phyloP scores from a whole-genome alignment of 2,113 vertebrate genomes.

The Corythornis cristatus region DNA sequence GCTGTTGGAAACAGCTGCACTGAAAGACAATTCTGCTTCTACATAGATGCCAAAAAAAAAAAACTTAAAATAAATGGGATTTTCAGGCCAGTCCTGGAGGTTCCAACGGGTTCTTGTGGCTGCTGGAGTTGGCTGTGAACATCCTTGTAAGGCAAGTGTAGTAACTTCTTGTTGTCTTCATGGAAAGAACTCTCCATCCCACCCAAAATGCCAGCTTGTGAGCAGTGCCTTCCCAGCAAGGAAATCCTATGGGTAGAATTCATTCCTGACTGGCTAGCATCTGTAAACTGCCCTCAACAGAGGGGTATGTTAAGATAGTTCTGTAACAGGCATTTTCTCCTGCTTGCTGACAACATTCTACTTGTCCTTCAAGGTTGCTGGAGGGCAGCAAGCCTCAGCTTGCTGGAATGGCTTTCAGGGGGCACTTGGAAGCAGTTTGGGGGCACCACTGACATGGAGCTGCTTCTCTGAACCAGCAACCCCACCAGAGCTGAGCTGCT shows the following conservation, averaged over 20 bases:
- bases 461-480: background rate
- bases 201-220: background rate
- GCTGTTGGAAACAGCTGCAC: background rate
- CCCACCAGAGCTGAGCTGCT: background rate
- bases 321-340: background rate
- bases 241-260: background rate
- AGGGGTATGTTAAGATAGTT: background rate
- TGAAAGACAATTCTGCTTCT: background rate
- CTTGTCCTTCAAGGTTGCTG: background rate
- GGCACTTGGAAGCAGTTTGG: background rate
- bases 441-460: background rate
- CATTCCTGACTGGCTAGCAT: background rate
- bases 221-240: accelerated
- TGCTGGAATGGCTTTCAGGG: background rate
- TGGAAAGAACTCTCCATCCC: background rate
- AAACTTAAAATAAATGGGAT: background rate
- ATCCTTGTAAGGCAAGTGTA: background rate
- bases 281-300: background rate
- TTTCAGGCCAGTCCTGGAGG: background rate
- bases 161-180: background rate
- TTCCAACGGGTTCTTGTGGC: background rate
- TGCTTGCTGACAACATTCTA: background rate
- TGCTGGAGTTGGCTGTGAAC: background rate
- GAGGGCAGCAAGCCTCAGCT: background rate
- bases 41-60: background rate